phyloP scores from a whole-genome alignment of 1,140 invertebrate species.

The Dreissena rostriformis region DNA sequence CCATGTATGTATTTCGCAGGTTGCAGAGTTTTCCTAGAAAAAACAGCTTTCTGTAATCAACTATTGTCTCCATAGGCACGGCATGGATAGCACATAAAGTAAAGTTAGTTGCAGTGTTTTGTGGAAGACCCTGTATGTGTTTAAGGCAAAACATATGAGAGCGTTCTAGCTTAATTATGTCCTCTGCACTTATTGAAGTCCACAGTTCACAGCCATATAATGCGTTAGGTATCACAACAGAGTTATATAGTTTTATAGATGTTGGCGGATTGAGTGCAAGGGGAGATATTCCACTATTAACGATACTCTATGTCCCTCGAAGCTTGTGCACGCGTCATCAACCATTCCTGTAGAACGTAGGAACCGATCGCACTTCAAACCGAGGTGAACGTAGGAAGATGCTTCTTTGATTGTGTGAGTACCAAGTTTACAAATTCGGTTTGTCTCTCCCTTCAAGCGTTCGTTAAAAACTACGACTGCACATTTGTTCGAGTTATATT shows the following conservation, averaged over 20 bases:
- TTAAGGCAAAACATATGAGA: background rate
- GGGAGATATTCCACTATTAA: background rate
- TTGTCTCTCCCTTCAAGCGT: too few relatives aligned
- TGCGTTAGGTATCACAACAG: background rate
- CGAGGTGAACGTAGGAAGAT: background rate
- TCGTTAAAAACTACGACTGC: too few relatives aligned
- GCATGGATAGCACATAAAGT: too few relatives aligned
- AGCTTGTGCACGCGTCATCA: background rate
- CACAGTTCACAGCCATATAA: constrained; percentile 6
- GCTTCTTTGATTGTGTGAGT: too few relatives aligned
- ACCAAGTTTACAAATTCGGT: too few relatives aligned
- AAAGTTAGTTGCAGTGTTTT: too few relatives aligned
- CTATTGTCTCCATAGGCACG: too few relatives aligned
- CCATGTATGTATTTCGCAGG: too few relatives aligned
- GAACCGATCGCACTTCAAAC: background rate
- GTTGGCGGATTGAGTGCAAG: background rate
- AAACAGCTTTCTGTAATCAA: too few relatives aligned
- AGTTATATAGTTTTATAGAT: background rate
- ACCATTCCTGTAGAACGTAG: background rate
- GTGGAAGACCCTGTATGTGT: background rate
- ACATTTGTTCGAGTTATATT: too few relatives aligned
- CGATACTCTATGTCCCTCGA: background rate
- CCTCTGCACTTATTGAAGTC: background rate
- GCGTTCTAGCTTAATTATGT: background rate
- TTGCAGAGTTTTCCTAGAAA: too few relatives aligned